Percentiles rank a stretch among this genome's conserved stretches.
phyloP scores from a whole-genome alignment of 2,113 vertebrate species.

The Coregonus clupeaformis region DNA sequence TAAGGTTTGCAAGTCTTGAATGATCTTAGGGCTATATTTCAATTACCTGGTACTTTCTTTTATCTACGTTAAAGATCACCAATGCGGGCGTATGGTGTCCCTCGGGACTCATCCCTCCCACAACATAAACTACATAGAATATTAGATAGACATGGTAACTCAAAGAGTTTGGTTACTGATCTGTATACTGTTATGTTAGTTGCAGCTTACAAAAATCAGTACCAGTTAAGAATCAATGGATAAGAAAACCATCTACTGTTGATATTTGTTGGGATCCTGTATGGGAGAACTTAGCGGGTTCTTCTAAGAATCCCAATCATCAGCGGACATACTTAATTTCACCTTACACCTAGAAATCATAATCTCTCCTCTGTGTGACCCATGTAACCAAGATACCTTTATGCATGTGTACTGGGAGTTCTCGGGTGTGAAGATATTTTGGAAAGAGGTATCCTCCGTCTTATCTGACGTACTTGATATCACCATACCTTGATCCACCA shows the following conservation, averaged over 20 bases:
- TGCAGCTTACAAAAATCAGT: background rate
- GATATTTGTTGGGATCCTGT: background rate
- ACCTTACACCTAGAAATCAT: too few relatives aligned
- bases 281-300: background rate
- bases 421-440: too few relatives aligned
- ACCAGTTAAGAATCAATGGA: background rate
- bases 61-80: too few relatives aligned
- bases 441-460: background rate
- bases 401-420: too few relatives aligned
- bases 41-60: too few relatives aligned
- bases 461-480: background rate
- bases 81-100: background rate
- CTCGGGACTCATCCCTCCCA: background rate
- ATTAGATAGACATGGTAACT: background rate
- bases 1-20: too few relatives aligned
- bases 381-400: background rate
- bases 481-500: too few relatives aligned
- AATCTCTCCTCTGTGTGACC: background rate
- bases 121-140: background rate
- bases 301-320: background rate
- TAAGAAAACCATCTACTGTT: too few relatives aligned
- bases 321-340: background rate
- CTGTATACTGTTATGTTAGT: background rate
- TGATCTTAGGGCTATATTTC: too few relatives aligned
- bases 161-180: background rate